A percentile compares a stretch with the other conserved stretches of the same genome.
Evolutionary conservation across 2,113 vertebrate species (phyloP).

Genomic region (Neogale vison): DNA sequence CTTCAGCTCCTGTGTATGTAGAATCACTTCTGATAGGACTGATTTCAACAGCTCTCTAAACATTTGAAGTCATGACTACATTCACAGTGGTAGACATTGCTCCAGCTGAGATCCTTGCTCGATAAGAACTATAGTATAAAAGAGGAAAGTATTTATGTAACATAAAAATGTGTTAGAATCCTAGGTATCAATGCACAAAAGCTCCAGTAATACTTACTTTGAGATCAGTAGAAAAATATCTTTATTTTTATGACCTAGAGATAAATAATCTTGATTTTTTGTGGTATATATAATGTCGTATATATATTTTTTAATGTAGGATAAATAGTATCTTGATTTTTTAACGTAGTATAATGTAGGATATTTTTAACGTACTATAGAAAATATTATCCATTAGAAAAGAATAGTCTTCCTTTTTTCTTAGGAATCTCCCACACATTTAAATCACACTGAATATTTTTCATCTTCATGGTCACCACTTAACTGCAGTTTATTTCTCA

Average conservation of each 20-base stretch:
- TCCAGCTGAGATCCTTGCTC: background rate
- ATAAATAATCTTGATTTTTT: background rate
- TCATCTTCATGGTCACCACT: background rate
- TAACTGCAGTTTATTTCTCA: background rate
- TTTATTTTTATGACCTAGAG: background rate
- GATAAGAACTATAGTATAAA: background rate
- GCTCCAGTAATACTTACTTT: background rate
- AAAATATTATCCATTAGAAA: background rate
- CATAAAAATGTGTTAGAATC: background rate
- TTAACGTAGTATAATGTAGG: background rate
- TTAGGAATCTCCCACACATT: background rate
- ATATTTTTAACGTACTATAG: background rate
- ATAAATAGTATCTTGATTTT: too few species aligned
- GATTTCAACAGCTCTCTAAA: background rate
- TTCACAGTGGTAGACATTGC: background rate
- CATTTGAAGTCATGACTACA: background rate
- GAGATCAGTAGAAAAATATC: background rate
- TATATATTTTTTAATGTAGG: too few species aligned
- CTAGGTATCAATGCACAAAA: background rate
- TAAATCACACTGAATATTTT: background rate
- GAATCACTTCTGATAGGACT: background rate
- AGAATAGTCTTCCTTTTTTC: background rate
- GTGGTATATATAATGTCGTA: too few species aligned
- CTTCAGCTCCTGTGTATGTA: background rate
- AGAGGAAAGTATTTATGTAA: background rate